These are phyloP conservation scores for Armadillidium nasatum DNA, from an alignment of 1,140 invertebrate genomes.

Conservation along the genomic window DNA sequence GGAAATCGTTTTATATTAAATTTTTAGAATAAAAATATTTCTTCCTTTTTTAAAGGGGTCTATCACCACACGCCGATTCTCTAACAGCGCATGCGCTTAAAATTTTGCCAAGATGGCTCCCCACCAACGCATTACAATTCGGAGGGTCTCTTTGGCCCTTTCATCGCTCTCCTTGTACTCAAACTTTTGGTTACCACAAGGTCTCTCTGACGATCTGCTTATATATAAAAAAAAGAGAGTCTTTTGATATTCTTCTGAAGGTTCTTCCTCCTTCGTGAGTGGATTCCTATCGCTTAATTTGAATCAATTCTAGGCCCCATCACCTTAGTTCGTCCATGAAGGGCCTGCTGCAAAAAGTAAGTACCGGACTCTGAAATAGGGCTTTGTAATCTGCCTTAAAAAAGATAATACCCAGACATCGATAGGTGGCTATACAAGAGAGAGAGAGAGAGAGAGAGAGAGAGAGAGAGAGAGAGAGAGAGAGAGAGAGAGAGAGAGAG, in stretches of 20 bases:
- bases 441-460: too few species aligned
- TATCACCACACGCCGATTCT: not conserved
- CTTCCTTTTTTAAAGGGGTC: too few species aligned
- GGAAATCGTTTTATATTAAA: too few species aligned
- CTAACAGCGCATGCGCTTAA: not conserved
- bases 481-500: too few species aligned
- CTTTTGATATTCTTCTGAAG: not conserved
- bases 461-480: too few species aligned
- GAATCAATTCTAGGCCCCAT: not conserved
- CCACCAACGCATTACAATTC: constrained; percentile 11
- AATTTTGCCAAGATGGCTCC: not conserved
- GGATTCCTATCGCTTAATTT: constrained; percentile 12
- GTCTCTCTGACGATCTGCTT: not conserved
- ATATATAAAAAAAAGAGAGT: too few species aligned
- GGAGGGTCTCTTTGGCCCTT: not conserved
- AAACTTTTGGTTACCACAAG: not conserved
- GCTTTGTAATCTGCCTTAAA: not conserved
- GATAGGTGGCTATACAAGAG: not conserved
- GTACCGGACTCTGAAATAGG: not conserved
- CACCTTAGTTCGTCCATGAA: not conserved
- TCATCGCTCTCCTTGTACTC: not conserved
- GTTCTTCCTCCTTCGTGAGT: not conserved
- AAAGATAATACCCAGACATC: not conserved
- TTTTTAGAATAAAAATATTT: too few species aligned
- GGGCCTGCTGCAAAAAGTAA: not conserved